Percentiles rank a stretch among this genome's conserved stretches.
Conservation (phyloP, 2,888 invertebrate genomes). For the Drosophila planitibia region DNA sequence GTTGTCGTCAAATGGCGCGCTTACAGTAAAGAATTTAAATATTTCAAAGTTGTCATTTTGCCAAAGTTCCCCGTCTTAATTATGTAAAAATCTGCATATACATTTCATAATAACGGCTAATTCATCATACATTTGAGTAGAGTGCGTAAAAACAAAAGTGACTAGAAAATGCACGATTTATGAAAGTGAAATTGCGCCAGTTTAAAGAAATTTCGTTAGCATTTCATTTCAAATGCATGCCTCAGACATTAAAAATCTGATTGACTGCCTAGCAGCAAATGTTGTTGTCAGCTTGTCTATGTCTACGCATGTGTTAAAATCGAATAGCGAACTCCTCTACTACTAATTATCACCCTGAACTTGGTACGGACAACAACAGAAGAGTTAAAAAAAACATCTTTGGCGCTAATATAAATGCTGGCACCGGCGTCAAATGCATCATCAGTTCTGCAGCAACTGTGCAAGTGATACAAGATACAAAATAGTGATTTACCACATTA, state of each 20-base stretch:
- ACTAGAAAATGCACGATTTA: constrained; percentile 67
- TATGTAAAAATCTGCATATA: constrained; percentile 38
- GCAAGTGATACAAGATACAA: constrained; percentile 33
- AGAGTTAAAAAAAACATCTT: neutral
- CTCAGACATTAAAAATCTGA: constrained; percentile 57
- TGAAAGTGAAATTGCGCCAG: constrained; percentile 78
- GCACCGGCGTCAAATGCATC: constrained; percentile 48
- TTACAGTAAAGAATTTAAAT: constrained; percentile 22
- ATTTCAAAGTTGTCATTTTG: neutral
- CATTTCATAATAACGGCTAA: constrained; percentile 61
- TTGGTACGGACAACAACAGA: constrained; percentile 48
- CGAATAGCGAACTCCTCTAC: constrained; percentile 39
- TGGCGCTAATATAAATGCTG: constrained; percentile 60
- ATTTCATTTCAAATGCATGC: constrained; percentile 69
- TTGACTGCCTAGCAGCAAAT: constrained; percentile 11
- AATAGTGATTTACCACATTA: constrained; percentile 27
- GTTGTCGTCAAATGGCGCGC: constrained; percentile 14
- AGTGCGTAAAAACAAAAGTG: constrained; percentile 45
- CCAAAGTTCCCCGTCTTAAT: constrained; percentile 23
- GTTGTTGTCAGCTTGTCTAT: constrained; percentile 28
- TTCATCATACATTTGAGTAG: constrained; percentile 20
- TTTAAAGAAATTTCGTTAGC: constrained; percentile 74
- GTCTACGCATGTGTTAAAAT: constrained; percentile 72
- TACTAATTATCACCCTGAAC: constrained; percentile 75
- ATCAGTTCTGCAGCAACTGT: constrained; percentile 72